These are phyloP conservation scores for Anabas testudineus DNA, from an alignment of 2,797 vertebrate genomes.

Conservation along the genomic window DNA sequence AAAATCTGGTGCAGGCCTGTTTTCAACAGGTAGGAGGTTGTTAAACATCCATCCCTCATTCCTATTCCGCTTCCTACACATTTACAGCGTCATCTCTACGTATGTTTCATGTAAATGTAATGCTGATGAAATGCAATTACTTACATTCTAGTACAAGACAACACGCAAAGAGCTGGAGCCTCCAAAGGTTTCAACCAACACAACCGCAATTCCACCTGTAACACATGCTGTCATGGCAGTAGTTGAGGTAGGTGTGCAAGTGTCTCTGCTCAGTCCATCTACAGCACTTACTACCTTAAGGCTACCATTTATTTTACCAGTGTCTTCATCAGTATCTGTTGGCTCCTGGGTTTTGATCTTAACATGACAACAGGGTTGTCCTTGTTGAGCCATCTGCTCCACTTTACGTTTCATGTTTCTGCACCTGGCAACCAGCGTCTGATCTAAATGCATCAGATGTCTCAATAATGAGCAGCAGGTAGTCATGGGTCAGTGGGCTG, in stretches of 20 bases:
- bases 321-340: too few relatives aligned
- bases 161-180: slow-evolving; percentile 88
- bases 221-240: slow-evolving; percentile 74
- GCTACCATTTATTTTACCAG: background rate
- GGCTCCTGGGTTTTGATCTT: background rate
- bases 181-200: slow-evolving; percentile 56
- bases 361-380: slow-evolving; percentile 18
- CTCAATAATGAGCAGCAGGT: slow-evolving; percentile 27
- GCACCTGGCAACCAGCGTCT: slow-evolving; percentile 32
- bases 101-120: background rate
- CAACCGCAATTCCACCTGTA: slow-evolving; percentile 72
- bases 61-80: background rate
- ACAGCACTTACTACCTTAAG: background rate
- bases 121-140: slow-evolving; percentile 17
- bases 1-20: slow-evolving; percentile 97
- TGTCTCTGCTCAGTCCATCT: background rate
- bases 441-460: slow-evolving; percentile 29
- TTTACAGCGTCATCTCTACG: background rate
- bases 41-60: background rate
- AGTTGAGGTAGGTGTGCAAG: slow-evolving; percentile 79
- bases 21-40: slow-evolving; percentile 93
- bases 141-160: slow-evolving; percentile 91
- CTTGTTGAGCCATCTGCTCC: slow-evolving; percentile 25
- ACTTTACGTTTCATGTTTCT: slow-evolving; percentile 43
- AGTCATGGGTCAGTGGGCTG: slow-evolving; percentile 25